Conservation (phyloP, 2,888 invertebrate species). For the Trilocha varians region DNA sequence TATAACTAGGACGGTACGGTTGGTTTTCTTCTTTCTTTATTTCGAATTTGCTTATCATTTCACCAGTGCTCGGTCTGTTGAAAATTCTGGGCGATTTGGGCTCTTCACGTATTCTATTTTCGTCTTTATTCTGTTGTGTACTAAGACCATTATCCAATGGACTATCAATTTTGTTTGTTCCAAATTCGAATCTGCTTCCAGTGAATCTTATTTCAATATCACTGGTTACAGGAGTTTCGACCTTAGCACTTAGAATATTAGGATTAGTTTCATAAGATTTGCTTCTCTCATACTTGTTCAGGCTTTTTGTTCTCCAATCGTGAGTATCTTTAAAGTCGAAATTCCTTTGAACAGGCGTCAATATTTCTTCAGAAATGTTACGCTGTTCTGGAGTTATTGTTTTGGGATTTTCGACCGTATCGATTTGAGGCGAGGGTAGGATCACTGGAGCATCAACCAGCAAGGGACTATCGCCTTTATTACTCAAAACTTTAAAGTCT, state of each 20-base stretch:
- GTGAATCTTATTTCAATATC: not conserved
- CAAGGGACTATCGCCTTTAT: not conserved
- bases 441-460: constrained; percentile 5
- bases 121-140: not conserved
- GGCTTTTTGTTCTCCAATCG: not conserved
- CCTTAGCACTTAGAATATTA: not conserved
- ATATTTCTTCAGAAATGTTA: constrained; percentile 3
- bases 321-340: not conserved
- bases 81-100: not conserved
- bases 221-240: not conserved
- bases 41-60: not conserved
- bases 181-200: not conserved
- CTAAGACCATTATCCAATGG: not conserved
- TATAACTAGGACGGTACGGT: not conserved
- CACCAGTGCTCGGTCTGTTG: not conserved
- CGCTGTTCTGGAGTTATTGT: not conserved
- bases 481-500: not conserved
- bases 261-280: not conserved
- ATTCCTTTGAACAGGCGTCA: constrained; percentile 3
- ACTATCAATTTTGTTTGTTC: not conserved
- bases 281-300: not conserved
- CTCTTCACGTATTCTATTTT: not conserved
- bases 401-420: constrained; percentile 11
- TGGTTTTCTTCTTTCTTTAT: not conserved
- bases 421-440: not conserved